Conservation (phyloP, 1,140 invertebrate genomes). For the Conus ventricosus region DNA sequence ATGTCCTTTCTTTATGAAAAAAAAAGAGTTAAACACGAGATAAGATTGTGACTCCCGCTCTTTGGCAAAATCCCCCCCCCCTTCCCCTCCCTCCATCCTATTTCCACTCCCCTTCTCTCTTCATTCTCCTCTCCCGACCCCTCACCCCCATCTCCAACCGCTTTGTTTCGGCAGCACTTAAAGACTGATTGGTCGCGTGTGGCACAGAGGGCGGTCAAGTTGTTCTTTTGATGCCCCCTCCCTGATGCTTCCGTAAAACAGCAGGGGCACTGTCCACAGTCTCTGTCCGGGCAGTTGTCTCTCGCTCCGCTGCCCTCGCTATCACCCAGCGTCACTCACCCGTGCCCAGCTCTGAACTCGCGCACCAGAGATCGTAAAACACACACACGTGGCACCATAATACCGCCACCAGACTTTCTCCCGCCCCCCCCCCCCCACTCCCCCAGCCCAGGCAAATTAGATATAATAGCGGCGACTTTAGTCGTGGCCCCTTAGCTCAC, state of each 20-base stretch:
- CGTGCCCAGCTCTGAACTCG: neutral
- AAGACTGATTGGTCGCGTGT: neutral
- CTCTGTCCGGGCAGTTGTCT: neutral
- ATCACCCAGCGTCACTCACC: neutral
- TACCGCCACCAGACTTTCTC: neutral
- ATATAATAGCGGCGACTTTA: neutral
- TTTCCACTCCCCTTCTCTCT: neutral
- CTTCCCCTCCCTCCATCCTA: neutral
- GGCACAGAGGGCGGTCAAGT: neutral
- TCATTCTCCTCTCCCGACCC: neutral
- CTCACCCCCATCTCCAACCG: neutral
- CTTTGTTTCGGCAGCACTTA: neutral
- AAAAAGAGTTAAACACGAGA: neutral
- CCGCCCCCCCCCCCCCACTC: neutral
- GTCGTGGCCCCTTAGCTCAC: neutral
- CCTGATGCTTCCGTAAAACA: neutral
- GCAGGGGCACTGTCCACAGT: neutral
- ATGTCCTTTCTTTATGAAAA: neutral
- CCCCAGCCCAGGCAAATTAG: neutral
- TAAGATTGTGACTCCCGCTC: neutral
- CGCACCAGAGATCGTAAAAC: conserved; percentile 3
- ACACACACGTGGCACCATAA: conserved; percentile 2
- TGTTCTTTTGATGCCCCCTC: neutral
- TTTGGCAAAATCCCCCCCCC: neutral
- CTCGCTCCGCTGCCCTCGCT: neutral